Percentiles rank a stretch among this genome's conserved stretches.
phyloP scores from a whole-genome alignment of 2,888 invertebrate species.

The Meliscaeva auricollis region DNA sequence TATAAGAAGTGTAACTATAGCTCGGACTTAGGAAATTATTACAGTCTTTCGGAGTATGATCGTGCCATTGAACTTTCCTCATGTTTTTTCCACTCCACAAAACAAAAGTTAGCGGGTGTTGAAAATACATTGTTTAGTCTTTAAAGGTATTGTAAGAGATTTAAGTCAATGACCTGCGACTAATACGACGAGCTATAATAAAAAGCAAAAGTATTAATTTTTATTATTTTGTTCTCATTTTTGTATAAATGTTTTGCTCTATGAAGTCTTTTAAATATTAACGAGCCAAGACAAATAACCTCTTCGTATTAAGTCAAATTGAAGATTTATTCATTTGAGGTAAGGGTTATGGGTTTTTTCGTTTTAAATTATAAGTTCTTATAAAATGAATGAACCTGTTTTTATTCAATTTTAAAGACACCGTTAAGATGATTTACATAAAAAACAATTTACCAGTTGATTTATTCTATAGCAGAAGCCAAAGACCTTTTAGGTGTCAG shows the following conservation, averaged over 20 bases:
- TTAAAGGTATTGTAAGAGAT: neutral
- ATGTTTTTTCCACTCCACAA: slow-evolving; percentile 9
- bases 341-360: slow-evolving; percentile 9
- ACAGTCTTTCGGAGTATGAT: neutral
- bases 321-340: slow-evolving; percentile 4
- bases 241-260: neutral
- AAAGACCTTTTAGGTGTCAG: slow-evolving; percentile 15
- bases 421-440: slow-evolving; percentile 24
- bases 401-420: neutral
- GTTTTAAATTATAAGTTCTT: neutral
- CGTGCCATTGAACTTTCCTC: slow-evolving; percentile 31
- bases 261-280: neutral
- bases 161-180: slow-evolving; percentile 23
- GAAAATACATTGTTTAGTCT: slow-evolving; percentile 3
- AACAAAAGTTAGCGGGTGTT: slow-evolving; percentile 14
- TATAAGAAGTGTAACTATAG: slow-evolving; percentile 10
- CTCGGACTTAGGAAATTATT: slow-evolving; percentile 3
- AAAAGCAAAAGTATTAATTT: slow-evolving; percentile 41
- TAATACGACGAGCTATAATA: neutral
- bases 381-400: slow-evolving; percentile 21
- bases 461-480: slow-evolving; percentile 1
- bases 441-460: slow-evolving; percentile 11
- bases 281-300: neutral
- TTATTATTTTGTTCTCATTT: neutral
- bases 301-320: neutral